Evolutionary conservation across 2,113 vertebrate species (phyloP).

Genomic region (Blennius ocellaris): DNA sequence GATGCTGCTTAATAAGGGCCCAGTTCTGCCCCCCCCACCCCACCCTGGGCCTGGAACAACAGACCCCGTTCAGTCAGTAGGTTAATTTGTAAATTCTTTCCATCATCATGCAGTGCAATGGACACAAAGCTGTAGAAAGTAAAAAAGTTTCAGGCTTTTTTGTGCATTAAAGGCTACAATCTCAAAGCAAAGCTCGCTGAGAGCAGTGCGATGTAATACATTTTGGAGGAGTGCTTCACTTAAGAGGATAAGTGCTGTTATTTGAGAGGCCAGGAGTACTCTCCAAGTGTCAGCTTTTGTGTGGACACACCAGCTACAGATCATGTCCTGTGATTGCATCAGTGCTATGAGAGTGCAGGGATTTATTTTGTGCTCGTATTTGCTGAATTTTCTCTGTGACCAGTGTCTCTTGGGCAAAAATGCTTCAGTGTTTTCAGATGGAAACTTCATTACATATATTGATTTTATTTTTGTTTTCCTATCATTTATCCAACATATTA

Average conservation of each 20-base stretch:
- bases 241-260: constrained; percentile 17
- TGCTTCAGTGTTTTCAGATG: no score
- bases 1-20: no score
- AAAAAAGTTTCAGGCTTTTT: neutral
- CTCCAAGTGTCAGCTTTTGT: constrained; percentile 5
- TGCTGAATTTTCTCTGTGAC: neutral
- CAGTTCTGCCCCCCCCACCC: no score
- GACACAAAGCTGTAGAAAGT: constrained; percentile 7
- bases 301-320: neutral
- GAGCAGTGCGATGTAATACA: constrained; percentile 32
- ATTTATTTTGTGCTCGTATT: neutral
- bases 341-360: neutral
- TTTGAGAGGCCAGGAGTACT: constrained; percentile 16
- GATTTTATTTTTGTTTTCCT: no score
- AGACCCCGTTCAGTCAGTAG: constrained; percentile 18
- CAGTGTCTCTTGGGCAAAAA: neutral
- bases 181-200: constrained; percentile 7
- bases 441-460: no score
- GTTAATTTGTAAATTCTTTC: constrained; percentile 17
- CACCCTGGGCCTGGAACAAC: no score
- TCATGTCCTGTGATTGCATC: neutral
- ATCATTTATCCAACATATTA: no score
- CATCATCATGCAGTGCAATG: neutral
- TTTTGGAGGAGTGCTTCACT: constrained; percentile 30
- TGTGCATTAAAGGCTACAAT: constrained; percentile 4